Evolutionary conservation across 2,888 invertebrate genomes (phyloP).

Genomic region (Girardia tigrina): DNA sequence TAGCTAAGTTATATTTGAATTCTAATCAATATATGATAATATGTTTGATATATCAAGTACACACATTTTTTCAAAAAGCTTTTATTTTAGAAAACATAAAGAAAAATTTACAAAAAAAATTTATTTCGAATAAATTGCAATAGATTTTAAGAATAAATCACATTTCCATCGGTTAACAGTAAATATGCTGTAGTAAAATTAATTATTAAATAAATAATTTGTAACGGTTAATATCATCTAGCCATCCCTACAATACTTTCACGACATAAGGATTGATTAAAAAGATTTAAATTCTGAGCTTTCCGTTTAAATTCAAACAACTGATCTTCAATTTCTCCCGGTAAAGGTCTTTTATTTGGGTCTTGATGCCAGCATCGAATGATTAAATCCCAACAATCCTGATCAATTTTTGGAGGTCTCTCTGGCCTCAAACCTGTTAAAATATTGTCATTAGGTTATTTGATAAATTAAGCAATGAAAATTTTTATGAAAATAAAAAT

Average conservation of each 20-base stretch:
- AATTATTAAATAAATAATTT: neutral
- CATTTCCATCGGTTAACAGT: neutral
- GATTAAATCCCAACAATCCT: slow-evolving; percentile 71
- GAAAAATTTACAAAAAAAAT: neutral
- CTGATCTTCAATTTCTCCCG: slow-evolving; percentile 56
- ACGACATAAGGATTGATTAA: neutral
- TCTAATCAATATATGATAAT: too few species aligned
- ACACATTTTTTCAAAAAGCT: too few species aligned
- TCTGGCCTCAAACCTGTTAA: slow-evolving; percentile 65
- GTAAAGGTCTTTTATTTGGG: slow-evolving; percentile 61
- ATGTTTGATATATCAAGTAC: too few species aligned
- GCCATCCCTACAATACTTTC: neutral
- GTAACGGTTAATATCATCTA: neutral
- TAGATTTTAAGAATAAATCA: neutral
- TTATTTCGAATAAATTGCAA: neutral
- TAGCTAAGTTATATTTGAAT: too few species aligned
- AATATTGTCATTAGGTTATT: too few species aligned
- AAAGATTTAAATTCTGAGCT: neutral
- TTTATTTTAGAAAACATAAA: too few species aligned
- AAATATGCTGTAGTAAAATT: neutral
- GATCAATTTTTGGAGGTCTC: slow-evolving; percentile 61
- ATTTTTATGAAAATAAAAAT: too few species aligned
- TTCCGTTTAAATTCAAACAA: neutral
- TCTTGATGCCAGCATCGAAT: slow-evolving; percentile 69
- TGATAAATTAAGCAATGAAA: too few species aligned